These are phyloP conservation scores for Ceramica pisi DNA, from an alignment of 2,888 invertebrate species.

Conservation along the genomic window DNA sequence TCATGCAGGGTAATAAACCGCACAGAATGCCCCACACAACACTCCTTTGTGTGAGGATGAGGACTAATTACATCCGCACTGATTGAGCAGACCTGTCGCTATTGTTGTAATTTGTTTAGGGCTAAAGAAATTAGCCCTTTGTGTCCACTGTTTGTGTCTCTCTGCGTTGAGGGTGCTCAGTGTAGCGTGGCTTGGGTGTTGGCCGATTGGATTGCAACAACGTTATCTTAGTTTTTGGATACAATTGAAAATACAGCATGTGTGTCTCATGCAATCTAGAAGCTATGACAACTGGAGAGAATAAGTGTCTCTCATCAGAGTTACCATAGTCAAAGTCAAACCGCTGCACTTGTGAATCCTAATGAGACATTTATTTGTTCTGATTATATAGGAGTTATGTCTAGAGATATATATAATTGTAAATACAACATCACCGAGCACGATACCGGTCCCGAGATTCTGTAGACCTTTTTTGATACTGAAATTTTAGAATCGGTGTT, in stretches of 20 bases:
- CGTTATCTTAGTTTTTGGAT: background rate
- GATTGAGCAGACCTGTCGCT: constrained; percentile 57
- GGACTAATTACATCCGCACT: constrained; percentile 59
- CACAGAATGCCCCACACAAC: constrained; percentile 33
- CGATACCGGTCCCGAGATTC: too few relatives aligned
- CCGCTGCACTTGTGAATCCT: too few relatives aligned
- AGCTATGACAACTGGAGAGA: too few relatives aligned
- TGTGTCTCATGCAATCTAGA: too few relatives aligned
- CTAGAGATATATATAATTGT: too few relatives aligned
- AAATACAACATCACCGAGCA: too few relatives aligned
- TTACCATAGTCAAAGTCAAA: too few relatives aligned
- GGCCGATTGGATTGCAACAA: constrained; percentile 5
- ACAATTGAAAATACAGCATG: background rate
- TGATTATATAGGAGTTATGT: too few relatives aligned
- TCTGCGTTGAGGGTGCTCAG: background rate
- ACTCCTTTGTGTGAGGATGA: constrained; percentile 56
- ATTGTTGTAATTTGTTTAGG: constrained; percentile 60
- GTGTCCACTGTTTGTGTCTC: constrained; percentile 20
- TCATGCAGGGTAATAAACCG: constrained; percentile 36
- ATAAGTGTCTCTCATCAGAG: too few relatives aligned
- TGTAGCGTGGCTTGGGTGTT: background rate
- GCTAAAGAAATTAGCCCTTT: constrained; percentile 56
- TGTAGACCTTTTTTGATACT: too few relatives aligned
- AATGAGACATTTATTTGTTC: too few relatives aligned
- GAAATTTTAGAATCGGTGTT: too few relatives aligned